Base-by-base conservation (phyloP, 2,113 vertebrate species). In the Panthera uncia region DNA sequence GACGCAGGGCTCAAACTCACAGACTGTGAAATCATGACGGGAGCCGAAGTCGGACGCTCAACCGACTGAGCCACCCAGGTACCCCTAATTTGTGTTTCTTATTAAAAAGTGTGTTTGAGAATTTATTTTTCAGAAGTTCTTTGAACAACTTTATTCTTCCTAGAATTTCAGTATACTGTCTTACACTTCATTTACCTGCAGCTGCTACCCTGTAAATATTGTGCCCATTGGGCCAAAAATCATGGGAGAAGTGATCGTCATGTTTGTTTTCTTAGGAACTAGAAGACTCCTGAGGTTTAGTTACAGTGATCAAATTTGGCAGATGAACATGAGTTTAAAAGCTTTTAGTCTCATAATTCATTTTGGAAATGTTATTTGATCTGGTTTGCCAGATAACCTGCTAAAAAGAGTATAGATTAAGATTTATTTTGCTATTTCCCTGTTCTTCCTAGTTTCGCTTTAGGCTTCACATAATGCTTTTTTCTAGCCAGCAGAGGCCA, bases 221-320 rank as follows among this genome's bases (percentile, higher is more conserved):
- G 25, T 85, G 19, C 57, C 57, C 15, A 5, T 29, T 85, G 48
- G 57, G 4, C 63, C 41, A 89, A 91, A 94, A 97, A 18, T 12
- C 57, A n/a, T 91, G 14, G 38, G 36, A 89, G 29, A 69, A 94
- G n/a, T 10, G 31, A 89, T 91, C 94, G 19, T 38, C 95, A 16
- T 38, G 73, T 96, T 45, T 96, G 23, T 97, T 97, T 82, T 97
- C 61, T 63, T 94, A 80, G 83, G 12, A 91, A 89, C 79, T 69
- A 81, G 38, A 92, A 87, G 61, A 68, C 87, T 90, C 23, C 65
- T 73, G 29, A 88, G 93, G 89, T 95, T 92, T 7, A 6, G 33
- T 96, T 15, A 29, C 38, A 52, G 16, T 87, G 79, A 89, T 93
- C 16, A 82, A 52, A 92, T 94, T 83, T 96, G 68, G 5, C 36